phyloP scores from a whole-genome alignment of 2,888 invertebrate species.

The Oscheius sp. region DNA sequence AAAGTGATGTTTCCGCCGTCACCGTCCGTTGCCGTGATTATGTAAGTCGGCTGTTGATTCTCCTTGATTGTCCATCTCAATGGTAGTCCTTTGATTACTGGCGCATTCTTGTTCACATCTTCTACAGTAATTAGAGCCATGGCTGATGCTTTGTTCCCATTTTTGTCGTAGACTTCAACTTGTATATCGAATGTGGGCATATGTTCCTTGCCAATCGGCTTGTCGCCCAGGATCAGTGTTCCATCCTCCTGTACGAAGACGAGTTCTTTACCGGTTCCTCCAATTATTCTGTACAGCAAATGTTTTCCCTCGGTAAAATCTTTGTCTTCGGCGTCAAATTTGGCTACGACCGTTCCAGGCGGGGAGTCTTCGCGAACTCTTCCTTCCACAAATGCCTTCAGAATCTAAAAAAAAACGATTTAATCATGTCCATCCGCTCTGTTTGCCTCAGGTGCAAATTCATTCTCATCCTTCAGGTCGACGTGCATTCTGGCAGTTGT shows the following conservation, averaged over 20 bases:
- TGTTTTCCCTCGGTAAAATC: constrained; percentile 54
- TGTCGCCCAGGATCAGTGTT: constrained; percentile 52
- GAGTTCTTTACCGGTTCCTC: constrained; percentile 54
- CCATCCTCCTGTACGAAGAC: constrained; percentile 64
- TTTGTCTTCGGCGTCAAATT: constrained; percentile 59
- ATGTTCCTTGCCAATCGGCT: constrained; percentile 34
- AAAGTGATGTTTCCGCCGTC: constrained; percentile 35
- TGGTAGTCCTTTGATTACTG: constrained; percentile 45
- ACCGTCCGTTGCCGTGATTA: constrained; percentile 32
- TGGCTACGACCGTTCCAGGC: constrained; percentile 55
- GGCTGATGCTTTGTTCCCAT: constrained; percentile 50
- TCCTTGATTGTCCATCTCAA: constrained; percentile 58
- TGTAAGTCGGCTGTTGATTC: constrained; percentile 40
- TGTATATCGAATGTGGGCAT: constrained; percentile 50
- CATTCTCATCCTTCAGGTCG: constrained; percentile 62
- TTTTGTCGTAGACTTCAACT: constrained; percentile 50
- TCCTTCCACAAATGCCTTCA: constrained; percentile 38
- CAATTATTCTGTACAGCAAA: constrained; percentile 53
- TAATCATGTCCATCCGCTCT: not conserved
- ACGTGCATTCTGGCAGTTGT: constrained; percentile 53
- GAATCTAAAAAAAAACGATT: not conserved
- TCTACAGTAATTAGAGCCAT: constrained; percentile 47
- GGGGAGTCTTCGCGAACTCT: constrained; percentile 23
- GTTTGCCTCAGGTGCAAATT: constrained; percentile 63
- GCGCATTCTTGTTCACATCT: constrained; percentile 38